Percentiles rank a stretch among this genome's conserved stretches.
phyloP scores from a whole-genome alignment of 2,797 vertebrate genomes.

The Sebastes taczanowskii region DNA sequence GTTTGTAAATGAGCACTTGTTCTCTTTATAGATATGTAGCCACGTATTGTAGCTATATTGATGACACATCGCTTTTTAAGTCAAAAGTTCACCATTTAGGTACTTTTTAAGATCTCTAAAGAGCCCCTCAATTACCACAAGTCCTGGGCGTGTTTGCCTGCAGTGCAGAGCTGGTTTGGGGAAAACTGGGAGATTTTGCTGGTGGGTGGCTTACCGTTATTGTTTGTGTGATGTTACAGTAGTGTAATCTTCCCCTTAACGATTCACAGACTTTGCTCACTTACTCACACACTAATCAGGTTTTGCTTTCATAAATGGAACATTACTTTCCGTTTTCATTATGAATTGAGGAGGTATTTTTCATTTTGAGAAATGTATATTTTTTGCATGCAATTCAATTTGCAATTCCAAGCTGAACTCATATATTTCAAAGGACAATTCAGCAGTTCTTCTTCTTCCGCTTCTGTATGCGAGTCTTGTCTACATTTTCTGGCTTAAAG shows the following conservation, averaged over 20 bases:
- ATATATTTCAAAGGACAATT: not conserved
- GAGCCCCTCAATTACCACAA: not conserved
- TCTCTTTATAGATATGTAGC: not conserved
- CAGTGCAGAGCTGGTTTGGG: not conserved
- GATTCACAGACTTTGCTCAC: not conserved
- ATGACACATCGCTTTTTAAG: not conserved
- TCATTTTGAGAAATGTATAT: not conserved
- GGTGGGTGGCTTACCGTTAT: not conserved
- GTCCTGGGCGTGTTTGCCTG: not conserved
- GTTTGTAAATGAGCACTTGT: not conserved
- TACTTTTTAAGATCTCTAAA: not conserved
- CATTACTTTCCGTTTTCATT: not conserved
- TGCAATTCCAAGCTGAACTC: not conserved
- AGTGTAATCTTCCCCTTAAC: not conserved
- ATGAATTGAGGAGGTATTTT: not conserved
- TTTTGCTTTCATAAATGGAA: constrained; percentile 7
- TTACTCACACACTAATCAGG: not conserved
- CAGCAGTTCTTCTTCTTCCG: too few species aligned
- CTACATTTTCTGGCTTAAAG: not conserved
- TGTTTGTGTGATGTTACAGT: not conserved
- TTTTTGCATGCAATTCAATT: not conserved
- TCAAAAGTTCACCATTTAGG: not conserved
- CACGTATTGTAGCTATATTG: not conserved
- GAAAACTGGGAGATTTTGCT: not conserved
- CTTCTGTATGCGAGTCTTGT: not conserved